Conservation (phyloP, 2,797 vertebrate genomes). For the Anabacerthia variegaticeps region DNA sequence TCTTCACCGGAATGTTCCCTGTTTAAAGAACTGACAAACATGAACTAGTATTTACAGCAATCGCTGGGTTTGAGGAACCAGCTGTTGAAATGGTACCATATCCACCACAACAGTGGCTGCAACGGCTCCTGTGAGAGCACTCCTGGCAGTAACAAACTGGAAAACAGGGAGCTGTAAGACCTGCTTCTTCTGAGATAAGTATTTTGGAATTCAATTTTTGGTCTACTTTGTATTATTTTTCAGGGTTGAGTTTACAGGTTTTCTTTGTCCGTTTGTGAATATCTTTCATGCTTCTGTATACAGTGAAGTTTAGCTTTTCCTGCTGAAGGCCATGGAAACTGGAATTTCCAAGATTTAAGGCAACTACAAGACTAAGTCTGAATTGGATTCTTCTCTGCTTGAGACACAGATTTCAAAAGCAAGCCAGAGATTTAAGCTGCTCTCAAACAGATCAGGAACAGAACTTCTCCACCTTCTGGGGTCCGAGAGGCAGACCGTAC, state of each 20-base stretch:
- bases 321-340: not conserved
- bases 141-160: not conserved
- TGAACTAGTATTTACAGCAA: not conserved
- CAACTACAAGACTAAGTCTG: not conserved
- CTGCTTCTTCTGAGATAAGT: not conserved
- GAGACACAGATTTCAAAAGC: not conserved
- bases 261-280: not conserved
- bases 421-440: not conserved
- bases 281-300: not conserved
- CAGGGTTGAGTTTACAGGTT: not conserved
- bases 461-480: not conserved
- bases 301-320: not conserved
- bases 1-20: not conserved
- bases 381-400: not conserved
- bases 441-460: not conserved
- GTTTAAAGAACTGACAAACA: not conserved
- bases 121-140: not conserved
- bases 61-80: not conserved
- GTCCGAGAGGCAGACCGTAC: not conserved
- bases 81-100: not conserved
- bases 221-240: not conserved
- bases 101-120: not conserved
- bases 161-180: not conserved
- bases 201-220: not conserved
- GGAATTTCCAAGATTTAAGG: not conserved